Evolutionary conservation across 2,113 vertebrate genomes (phyloP).

Genomic region (Ellobius talpinus): DNA sequence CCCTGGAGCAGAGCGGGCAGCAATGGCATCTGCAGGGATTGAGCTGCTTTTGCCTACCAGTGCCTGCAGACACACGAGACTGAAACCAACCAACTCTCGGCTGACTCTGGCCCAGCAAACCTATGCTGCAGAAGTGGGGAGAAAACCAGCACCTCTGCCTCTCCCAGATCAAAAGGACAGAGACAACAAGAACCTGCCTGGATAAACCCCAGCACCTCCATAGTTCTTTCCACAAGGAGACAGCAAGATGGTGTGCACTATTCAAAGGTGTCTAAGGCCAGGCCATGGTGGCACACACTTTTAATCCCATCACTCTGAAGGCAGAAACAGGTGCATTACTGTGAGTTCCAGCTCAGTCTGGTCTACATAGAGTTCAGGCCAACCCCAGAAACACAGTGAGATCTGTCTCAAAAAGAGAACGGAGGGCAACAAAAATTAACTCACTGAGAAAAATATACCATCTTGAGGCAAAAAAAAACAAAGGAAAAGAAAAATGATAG

Average conservation of each 20-base stretch:
- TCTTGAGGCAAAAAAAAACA: neutral
- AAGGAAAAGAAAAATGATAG: neutral
- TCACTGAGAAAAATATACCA: too few relatives aligned
- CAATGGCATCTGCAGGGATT: neutral
- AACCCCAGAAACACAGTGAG: neutral
- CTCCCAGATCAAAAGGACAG: neutral
- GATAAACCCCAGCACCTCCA: neutral
- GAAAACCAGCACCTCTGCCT: neutral
- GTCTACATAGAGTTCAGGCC: neutral
- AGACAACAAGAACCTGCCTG: neutral
- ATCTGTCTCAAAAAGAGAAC: neutral
- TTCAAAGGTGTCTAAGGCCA: too few relatives aligned
- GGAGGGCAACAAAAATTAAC: neutral
- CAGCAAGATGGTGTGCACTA: neutral
- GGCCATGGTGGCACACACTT: neutral
- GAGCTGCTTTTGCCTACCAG: neutral
- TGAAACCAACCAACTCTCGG: neutral
- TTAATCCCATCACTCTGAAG: neutral
- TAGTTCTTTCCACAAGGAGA: neutral
- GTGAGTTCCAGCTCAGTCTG: neutral
- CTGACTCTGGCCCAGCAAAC: neutral
- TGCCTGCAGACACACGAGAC: neutral
- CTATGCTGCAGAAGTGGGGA: neutral
- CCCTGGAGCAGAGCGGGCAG: neutral
- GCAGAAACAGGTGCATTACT: neutral